Evolutionary conservation across 2,888 invertebrate genomes (phyloP).

Genomic region (Mesorhabditis belari): DNA sequence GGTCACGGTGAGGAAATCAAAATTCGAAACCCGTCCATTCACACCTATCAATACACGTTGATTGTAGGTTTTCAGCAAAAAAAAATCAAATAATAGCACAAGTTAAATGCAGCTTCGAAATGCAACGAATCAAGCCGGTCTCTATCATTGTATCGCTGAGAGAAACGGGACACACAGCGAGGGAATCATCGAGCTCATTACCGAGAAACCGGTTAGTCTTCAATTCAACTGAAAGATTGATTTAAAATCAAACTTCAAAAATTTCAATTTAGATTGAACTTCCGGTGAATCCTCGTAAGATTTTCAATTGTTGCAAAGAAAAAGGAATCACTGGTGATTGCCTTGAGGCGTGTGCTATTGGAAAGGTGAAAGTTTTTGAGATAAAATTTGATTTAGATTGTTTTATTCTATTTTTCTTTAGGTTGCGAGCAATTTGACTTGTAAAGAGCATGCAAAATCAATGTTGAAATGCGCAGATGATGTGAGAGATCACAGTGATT

Average conservation of each 20-base stretch:
- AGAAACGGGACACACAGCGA: neutral
- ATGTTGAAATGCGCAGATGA: constrained; percentile 30
- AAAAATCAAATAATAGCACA: neutral
- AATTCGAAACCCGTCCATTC: neutral
- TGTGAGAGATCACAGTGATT: constrained; percentile 32
- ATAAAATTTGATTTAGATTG: neutral
- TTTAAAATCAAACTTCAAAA: neutral
- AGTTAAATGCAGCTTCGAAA: neutral
- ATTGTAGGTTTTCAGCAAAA: neutral
- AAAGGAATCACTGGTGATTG: constrained; percentile 15
- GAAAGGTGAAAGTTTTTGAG: constrained; percentile 8
- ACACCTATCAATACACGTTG: neutral
- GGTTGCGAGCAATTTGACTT: constrained; percentile 7
- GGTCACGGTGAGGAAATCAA: neutral
- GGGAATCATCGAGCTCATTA: neutral
- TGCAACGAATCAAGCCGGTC: constrained; percentile 3
- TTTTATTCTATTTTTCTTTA: neutral
- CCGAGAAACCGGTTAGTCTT: neutral
- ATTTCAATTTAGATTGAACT: neutral
- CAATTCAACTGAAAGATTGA: too few species aligned
- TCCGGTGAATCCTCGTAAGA: constrained; percentile 2
- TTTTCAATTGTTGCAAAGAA: constrained; percentile 4
- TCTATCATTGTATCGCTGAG: constrained; percentile 2
- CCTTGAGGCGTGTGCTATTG: constrained; percentile 25
- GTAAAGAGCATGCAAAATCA: constrained; percentile 12